Percentiles rank a stretch among this genome's conserved stretches.
Evolutionary conservation across 2,113 vertebrate species (phyloP).

Genomic region (Procavia capensis): DNA sequence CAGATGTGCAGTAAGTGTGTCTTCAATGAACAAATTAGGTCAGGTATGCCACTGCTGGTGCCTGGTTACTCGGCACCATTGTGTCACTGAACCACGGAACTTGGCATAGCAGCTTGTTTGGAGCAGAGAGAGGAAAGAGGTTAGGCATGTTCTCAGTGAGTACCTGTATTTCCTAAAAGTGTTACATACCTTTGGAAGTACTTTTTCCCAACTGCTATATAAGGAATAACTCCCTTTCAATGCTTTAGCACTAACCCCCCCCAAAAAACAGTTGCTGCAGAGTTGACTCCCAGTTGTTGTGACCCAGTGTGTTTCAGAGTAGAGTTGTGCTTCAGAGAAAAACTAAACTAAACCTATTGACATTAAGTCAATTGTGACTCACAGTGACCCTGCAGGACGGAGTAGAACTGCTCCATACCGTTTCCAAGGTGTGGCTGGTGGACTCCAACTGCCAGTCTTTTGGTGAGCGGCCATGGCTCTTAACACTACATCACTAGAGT

Average conservation of each 20-base stretch:
- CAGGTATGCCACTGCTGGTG: rapidly evolving
- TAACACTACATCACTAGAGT: too few relatives aligned
- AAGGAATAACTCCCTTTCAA: background rate
- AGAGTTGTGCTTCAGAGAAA: background rate
- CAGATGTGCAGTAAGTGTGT: background rate
- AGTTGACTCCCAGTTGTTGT: too few relatives aligned
- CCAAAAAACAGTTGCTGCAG: background rate
- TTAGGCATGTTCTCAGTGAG: background rate
- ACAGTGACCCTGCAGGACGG: too few relatives aligned
- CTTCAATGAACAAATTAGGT: background rate
- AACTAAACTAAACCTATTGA: too few relatives aligned
- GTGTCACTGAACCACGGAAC: background rate
- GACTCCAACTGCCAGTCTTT: too few relatives aligned
- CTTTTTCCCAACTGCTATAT: background rate
- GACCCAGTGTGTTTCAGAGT: too few relatives aligned
- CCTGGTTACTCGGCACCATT: background rate
- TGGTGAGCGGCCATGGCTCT: too few relatives aligned
- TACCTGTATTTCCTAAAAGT: background rate
- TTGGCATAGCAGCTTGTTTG: background rate
- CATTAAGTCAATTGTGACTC: too few relatives aligned
- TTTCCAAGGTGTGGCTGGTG: too few relatives aligned
- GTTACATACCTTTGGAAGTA: background rate
- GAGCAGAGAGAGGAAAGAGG: background rate
- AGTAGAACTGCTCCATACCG: too few relatives aligned
- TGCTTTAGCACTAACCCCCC: background rate